These are phyloP conservation scores for Pachliopta kotzebuea DNA, from an alignment of 2,888 invertebrate genomes.

Conservation along the genomic window DNA sequence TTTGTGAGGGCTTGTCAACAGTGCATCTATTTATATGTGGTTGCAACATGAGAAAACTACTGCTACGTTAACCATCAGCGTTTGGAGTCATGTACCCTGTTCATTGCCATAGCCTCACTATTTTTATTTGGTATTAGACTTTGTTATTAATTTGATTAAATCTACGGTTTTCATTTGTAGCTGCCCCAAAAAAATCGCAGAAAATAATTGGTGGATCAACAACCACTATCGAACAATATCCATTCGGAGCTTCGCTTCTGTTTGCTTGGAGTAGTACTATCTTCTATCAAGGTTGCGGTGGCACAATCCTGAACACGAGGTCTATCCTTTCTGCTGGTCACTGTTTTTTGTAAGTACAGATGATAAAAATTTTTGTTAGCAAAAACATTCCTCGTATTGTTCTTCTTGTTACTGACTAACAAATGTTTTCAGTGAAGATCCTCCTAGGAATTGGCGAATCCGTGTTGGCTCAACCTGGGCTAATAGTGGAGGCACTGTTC, in stretches of 20 bases:
- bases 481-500: slow-evolving; percentile 35
- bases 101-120: not conserved
- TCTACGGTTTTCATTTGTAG: slow-evolving; percentile 3
- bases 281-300: slow-evolving; percentile 37
- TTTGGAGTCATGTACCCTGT: not conserved
- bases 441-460: slow-evolving; percentile 14
- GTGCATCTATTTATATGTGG: too few species aligned
- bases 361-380: not conserved
- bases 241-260: slow-evolving; percentile 34
- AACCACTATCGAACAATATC: slow-evolving; percentile 39
- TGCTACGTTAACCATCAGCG: too few species aligned
- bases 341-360: slow-evolving; percentile 41
- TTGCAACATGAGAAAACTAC: too few species aligned
- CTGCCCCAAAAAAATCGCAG: slow-evolving; percentile 20
- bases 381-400: not conserved
- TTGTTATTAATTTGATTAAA: not conserved
- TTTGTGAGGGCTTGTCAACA: not conserved
- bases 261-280: slow-evolving; percentile 30
- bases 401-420: not conserved
- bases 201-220: slow-evolving; percentile 49
- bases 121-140: not conserved
- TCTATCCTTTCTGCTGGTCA: slow-evolving; percentile 49
- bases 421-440: slow-evolving; percentile 30
- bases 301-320: slow-evolving; percentile 44
- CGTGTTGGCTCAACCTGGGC: slow-evolving; percentile 19